These are phyloP conservation scores for Halichondria panicea DNA, from an alignment of 37 sponge, comb jelly and placozoan genomes.

Conservation along the genomic window DNA sequence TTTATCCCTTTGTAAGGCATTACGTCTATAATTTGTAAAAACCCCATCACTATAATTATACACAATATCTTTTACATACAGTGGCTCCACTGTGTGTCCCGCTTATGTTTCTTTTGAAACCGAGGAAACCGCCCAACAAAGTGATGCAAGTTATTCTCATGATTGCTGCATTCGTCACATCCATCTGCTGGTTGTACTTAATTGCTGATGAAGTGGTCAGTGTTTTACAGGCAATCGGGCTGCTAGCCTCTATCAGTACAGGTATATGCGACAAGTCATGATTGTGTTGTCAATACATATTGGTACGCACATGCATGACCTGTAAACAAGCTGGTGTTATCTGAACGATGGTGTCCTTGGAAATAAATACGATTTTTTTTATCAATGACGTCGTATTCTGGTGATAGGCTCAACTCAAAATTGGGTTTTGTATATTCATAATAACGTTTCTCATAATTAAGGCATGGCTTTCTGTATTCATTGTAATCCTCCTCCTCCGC, in stretches of 20 bases:
- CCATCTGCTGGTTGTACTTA: slow-evolving; percentile 70
- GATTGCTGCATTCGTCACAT: slow-evolving; percentile 59
- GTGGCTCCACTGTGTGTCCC: slow-evolving; percentile 18
- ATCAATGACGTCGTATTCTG: too few species aligned
- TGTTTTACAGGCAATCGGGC: slow-evolving; percentile 67
- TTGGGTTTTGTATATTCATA: too few species aligned
- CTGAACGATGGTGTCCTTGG: too few species aligned
- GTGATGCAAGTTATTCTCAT: slow-evolving; percentile 60
- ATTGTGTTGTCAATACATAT: not conserved
- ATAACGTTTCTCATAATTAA: too few species aligned
- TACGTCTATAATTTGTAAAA: not conserved
- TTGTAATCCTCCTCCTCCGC: too few species aligned
- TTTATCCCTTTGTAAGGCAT: not conserved
- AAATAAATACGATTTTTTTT: too few species aligned
- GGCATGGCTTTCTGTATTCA: too few species aligned
- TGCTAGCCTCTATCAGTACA: slow-evolving; percentile 50
- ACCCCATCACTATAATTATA: too few species aligned
- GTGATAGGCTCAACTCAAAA: too few species aligned
- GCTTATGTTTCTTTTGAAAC: slow-evolving; percentile 15
- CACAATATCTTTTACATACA: too few species aligned
- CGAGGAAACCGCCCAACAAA: slow-evolving; percentile 32
- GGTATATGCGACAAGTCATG: slow-evolving; percentile 25
- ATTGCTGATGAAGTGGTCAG: slow-evolving; percentile 75
- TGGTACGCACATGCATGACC: not conserved
- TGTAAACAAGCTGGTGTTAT: too few species aligned